phyloP scores from a whole-genome alignment of 1,140 invertebrate genomes.

The Cotesia chilonis region DNA sequence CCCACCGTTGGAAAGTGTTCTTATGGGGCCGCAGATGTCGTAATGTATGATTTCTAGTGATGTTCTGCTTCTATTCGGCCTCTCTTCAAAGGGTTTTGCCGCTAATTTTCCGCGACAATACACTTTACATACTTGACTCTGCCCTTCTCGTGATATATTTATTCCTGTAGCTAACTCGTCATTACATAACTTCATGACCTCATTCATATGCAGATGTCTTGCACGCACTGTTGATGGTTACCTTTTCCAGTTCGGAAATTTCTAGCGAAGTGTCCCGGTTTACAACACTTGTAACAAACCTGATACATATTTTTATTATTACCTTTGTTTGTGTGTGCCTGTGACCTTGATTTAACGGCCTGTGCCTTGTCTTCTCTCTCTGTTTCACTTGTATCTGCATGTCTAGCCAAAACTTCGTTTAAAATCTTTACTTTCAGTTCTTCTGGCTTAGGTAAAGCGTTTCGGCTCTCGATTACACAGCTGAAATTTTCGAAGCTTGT shows the following conservation, averaged over 20 bases:
- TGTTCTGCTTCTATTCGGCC: constrained; percentile 36
- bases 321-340: no score
- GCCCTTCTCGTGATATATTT: background rate
- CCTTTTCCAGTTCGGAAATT: no score
- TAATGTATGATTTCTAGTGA: constrained; percentile 52
- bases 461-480: constrained; percentile 22
- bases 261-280: no score
- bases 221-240: background rate
- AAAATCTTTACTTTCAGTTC: background rate
- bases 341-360: no score
- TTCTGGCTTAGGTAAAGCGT: constrained; percentile 3
- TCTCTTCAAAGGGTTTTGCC: constrained; percentile 44
- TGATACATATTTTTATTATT: no score
- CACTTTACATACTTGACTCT: background rate
- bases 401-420: constrained; percentile 2
- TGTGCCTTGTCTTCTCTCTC: no score
- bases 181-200: background rate
- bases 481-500: constrained; percentile 18
- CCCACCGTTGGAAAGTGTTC: constrained; percentile 41
- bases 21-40: constrained; percentile 57
- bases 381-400: background rate
- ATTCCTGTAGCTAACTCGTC: background rate
- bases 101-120: constrained; percentile 44
- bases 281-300: no score
- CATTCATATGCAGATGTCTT: constrained; percentile 12